Percentiles rank a stretch among this genome's conserved stretches.
Conservation (phyloP, 2,113 vertebrate genomes). For the Hydropotes inermis region DNA sequence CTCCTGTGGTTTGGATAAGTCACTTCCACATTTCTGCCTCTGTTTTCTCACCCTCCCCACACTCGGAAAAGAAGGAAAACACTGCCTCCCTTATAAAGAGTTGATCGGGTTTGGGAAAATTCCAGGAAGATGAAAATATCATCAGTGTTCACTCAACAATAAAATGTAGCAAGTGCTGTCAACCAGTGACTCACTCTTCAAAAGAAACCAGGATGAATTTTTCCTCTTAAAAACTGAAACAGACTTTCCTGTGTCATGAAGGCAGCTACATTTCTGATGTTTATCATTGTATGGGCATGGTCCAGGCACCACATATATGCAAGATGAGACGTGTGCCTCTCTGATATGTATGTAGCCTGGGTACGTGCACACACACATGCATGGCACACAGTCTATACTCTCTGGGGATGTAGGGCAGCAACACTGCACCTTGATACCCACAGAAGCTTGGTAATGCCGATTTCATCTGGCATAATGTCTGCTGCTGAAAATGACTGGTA, state of each 20-base stretch:
- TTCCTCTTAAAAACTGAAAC: not conserved
- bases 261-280: not conserved
- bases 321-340: not conserved
- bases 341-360: not conserved
- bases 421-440: not conserved
- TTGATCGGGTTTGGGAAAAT: conserved; percentile 58
- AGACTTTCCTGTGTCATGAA: not conserved
- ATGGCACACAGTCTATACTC: not conserved
- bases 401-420: not conserved
- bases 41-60: conserved; percentile 50
- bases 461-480: not conserved
- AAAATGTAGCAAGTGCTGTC: not conserved
- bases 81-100: conserved; percentile 49
- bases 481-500: not conserved
- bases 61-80: conserved; percentile 52
- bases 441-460: not conserved
- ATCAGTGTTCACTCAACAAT: conserved; percentile 49
- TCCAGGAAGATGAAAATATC: conserved; percentile 63
- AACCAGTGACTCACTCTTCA: conserved; percentile 41
- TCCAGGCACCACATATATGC: no score
- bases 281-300: not conserved
- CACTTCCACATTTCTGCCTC: conserved; percentile 49
- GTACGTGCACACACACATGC: accelerated
- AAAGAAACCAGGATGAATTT: not conserved
- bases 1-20: conserved; percentile 38